These are phyloP conservation scores for Parus major DNA, from an alignment of 2,113 vertebrate species.

Conservation along the genomic window DNA sequence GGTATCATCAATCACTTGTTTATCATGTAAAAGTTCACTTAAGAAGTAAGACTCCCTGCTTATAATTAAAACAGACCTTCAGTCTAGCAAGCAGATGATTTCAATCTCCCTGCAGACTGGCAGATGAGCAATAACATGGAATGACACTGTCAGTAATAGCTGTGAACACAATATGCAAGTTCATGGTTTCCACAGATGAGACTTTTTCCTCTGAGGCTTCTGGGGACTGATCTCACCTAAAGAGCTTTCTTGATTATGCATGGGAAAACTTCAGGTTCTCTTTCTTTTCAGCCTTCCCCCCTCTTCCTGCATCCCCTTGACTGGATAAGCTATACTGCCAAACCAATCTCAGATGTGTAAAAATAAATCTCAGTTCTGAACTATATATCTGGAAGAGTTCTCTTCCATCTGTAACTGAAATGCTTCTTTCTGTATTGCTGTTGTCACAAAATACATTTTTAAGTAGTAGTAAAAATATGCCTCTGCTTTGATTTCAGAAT, in stretches of 20 bases:
- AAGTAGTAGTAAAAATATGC: neutral
- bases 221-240: neutral
- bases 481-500: slow-evolving; percentile 76
- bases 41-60: neutral
- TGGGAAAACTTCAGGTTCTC: neutral
- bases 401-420: neutral
- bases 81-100: neutral
- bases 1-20: neutral
- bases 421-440: neutral
- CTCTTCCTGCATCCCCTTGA: neutral
- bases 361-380: neutral
- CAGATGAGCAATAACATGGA: neutral
- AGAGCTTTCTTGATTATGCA: neutral
- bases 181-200: neutral
- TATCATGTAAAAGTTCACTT: neutral
- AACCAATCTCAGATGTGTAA: neutral
- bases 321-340: neutral
- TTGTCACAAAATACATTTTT: neutral
- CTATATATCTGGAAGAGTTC: accelerated
- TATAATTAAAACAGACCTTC: neutral
- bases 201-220: neutral
- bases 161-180: neutral
- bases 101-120: neutral
- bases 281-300: neutral
- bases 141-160: neutral